These are phyloP conservation scores for Eledone cirrhosa DNA, from an alignment of 2,888 invertebrate species.

Conservation along the genomic window DNA sequence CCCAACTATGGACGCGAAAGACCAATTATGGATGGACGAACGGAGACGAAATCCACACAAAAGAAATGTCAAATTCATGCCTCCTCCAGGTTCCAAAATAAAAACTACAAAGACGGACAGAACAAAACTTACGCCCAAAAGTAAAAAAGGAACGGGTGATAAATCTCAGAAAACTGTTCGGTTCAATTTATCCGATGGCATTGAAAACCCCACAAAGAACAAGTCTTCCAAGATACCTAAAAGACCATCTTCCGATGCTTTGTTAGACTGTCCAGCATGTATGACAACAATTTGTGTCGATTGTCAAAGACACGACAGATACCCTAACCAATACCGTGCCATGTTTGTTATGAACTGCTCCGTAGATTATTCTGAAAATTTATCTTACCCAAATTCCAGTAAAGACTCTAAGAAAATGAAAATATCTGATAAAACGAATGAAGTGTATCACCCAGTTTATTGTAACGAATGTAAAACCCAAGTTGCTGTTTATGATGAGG, in stretches of 20 bases:
- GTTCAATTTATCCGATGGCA: no score
- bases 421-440: conserved; percentile 42
- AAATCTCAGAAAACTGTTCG: conserved; percentile 30
- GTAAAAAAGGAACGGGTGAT: background rate
- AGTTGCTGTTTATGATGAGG: conserved; percentile 71
- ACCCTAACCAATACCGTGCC: conserved; percentile 72
- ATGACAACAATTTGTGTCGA: conserved; percentile 72
- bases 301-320: conserved; percentile 72
- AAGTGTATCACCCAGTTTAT: conserved; percentile 69
- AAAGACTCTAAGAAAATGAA: conserved; percentile 52
- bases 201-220: no score
- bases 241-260: conserved; percentile 70
- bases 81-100: conserved; percentile 19
- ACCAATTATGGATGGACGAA: conserved; percentile 71
- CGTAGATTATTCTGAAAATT: conserved; percentile 63
- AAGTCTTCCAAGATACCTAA: conserved; percentile 36
- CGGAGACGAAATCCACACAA: conserved; percentile 62
- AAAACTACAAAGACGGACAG: background rate
- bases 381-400: conserved; percentile 60
- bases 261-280: conserved; percentile 73
- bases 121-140: no score
- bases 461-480: conserved; percentile 71
- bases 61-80: conserved; percentile 18
- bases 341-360: conserved; percentile 73
- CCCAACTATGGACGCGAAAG: conserved; percentile 70